A percentile compares a stretch with the other conserved stretches of the same genome.
Conservation (phyloP, 1,140 invertebrate genomes). For the Magallana gigas region DNA sequence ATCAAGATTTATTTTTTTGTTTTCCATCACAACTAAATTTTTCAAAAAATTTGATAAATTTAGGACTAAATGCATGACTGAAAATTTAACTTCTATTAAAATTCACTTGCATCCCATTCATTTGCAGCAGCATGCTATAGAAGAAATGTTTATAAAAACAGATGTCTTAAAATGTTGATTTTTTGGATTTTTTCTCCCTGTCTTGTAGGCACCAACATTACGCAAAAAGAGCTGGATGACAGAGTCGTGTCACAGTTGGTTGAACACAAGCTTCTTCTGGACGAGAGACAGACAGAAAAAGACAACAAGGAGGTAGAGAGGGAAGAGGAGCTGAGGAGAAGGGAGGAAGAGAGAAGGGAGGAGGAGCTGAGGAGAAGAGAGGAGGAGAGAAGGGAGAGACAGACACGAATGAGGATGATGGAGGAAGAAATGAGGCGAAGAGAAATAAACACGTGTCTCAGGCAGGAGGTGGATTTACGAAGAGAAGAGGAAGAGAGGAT, state of each 20-base stretch:
- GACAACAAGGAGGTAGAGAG: slow-evolving; percentile 37
- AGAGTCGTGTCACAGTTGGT: slow-evolving; percentile 68
- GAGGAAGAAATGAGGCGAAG: slow-evolving; percentile 12
- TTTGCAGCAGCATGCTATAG: too few species aligned
- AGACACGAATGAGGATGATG: background rate
- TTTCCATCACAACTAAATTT: background rate
- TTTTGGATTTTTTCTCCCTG: too few species aligned
- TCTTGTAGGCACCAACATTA: slow-evolving; percentile 66
- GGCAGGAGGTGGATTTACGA: background rate
- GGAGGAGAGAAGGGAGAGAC: slow-evolving; percentile 7
- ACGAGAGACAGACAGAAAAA: slow-evolving; percentile 57
- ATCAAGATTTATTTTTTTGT: background rate
- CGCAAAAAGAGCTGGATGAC: slow-evolving; percentile 68
- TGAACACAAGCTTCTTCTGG: slow-evolving; percentile 57
- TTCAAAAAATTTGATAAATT: too few species aligned
- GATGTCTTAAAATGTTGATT: too few species aligned
- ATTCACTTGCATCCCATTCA: too few species aligned
- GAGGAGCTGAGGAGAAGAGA: slow-evolving; percentile 12
- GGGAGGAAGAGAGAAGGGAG: background rate
- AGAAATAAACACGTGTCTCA: background rate
- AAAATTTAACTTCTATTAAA: too few species aligned
- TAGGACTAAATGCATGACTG: too few species aligned
- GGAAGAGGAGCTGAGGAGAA: background rate
- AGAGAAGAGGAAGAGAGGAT: background rate
- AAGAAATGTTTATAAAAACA: too few species aligned